Evolutionary conservation across 2,888 invertebrate species (phyloP).

Genomic region (Pterostichus madidus): DNA sequence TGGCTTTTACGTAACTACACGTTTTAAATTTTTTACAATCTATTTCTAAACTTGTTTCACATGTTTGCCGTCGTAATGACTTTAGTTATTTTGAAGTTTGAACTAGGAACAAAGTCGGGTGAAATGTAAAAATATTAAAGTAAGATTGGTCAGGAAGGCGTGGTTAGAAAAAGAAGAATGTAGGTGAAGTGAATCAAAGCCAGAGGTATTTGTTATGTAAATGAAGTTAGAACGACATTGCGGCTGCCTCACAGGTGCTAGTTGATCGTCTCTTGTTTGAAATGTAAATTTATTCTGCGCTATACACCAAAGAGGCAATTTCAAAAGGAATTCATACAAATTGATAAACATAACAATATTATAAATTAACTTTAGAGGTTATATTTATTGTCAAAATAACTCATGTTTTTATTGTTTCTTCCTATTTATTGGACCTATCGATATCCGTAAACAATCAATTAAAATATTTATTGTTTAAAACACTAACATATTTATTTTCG

Average conservation of each 20-base stretch:
- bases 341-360: background rate
- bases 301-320: background rate
- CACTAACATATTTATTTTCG: conserved; percentile 8
- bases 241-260: conserved; percentile 20
- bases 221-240: background rate
- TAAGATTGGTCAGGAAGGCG: background rate
- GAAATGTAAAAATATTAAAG: background rate
- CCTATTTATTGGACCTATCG: conserved; percentile 2
- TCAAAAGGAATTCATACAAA: background rate
- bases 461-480: background rate
- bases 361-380: conserved; percentile 18
- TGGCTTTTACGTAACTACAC: background rate
- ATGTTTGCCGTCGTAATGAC: background rate
- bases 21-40: conserved; percentile 2
- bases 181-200: background rate
- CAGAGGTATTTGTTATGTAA: conserved; percentile 34
- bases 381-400: background rate
- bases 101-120: too few species aligned
- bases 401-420: conserved; percentile 2
- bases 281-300: conserved; percentile 24
- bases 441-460: conserved; percentile 6
- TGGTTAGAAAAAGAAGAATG: conserved; percentile 10
- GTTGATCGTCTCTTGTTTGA: background rate
- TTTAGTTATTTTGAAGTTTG: too few species aligned
- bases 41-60: background rate